phyloP scores from a whole-genome alignment of 2,113 vertebrate species.

The Chionomys nivalis region DNA sequence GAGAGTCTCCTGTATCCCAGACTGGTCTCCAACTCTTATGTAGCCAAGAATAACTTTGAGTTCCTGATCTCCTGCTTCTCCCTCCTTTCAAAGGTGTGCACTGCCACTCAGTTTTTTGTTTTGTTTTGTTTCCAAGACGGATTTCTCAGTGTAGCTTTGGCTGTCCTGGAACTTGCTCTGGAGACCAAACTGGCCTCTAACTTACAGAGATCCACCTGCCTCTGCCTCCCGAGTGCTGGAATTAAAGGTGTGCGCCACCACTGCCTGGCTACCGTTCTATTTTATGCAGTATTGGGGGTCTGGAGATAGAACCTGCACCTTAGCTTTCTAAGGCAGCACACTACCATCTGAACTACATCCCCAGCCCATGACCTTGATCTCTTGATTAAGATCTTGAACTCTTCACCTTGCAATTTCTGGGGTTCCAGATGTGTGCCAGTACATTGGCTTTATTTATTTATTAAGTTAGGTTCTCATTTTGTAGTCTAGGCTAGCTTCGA shows the following conservation, averaged over 20 bases:
- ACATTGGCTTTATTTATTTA: background rate
- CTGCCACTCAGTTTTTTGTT: background rate
- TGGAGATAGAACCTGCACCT: no score
- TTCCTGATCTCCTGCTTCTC: background rate
- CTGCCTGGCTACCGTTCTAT: no score
- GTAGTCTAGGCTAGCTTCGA: background rate
- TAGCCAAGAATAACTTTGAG: background rate
- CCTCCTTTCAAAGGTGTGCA: background rate
- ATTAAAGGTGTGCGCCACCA: no score
- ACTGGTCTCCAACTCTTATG: background rate
- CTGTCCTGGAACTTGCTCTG: no score
- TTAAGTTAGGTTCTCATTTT: background rate
- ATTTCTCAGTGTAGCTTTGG: no score
- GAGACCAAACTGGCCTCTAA: no score
- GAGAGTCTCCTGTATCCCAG: background rate
- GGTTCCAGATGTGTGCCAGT: background rate
- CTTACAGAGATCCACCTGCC: no score
- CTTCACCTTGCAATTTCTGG: background rate
- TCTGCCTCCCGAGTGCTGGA: no score
- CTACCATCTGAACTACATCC: background rate
- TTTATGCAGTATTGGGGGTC: background rate
- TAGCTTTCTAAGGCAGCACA: background rate
- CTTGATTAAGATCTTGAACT: background rate
- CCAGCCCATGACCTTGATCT: background rate
- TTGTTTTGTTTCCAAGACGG: no score